Base-by-base conservation (phyloP, 1,140 invertebrate genomes). In the Nasonia vitripennis region DNA sequence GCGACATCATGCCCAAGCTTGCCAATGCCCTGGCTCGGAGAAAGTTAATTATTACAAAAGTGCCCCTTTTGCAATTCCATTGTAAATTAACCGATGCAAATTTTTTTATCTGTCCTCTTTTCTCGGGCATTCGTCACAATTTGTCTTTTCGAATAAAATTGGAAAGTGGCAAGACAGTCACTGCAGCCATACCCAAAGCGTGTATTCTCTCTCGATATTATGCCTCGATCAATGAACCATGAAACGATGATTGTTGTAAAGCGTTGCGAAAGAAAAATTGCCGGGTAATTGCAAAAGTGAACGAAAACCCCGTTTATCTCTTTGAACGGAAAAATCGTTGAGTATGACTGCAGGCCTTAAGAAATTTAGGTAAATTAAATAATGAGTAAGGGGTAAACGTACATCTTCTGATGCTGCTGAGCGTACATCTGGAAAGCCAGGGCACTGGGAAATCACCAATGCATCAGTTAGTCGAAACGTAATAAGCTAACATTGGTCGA, bases 381-480 rank as follows among this genome's bases (percentile, higher is more conserved):
- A 93, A 91, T 91, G 90, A 91, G 79, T 88, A 88, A 91, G 90
- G 91, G 90, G 89, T 93, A 89, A 94, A 97, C 97, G 95, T 97
- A 97, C 97, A 97, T 97, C 95, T 96, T 78, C 95, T 96, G 41
- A 95, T 96, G 96, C 94, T 96, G 96, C 95, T 97, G 96, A 94
- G 96, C 96, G 95, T 97, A 96, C 97, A 98, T 97, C 96, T 97
- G 97, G 95, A 97, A 96, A 96, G 97, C 97, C 96, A 98, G 97
- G 96, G 97, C 97, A 97, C 97, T 97, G 97, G 95, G 95, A 94
- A 93, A 93, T 93, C 93, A 93, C 92, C 93, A 93, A 93, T 93
- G 92, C 91, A 93, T 93, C 91, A 92, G 90, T 93, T 93, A 93
- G 90, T 93, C 90, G 89, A 92, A 89, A 78, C 81, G 85, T 86